Evolutionary conservation across 2,797 vertebrate genomes (phyloP).

Genomic region (Chelonia mydas): DNA sequence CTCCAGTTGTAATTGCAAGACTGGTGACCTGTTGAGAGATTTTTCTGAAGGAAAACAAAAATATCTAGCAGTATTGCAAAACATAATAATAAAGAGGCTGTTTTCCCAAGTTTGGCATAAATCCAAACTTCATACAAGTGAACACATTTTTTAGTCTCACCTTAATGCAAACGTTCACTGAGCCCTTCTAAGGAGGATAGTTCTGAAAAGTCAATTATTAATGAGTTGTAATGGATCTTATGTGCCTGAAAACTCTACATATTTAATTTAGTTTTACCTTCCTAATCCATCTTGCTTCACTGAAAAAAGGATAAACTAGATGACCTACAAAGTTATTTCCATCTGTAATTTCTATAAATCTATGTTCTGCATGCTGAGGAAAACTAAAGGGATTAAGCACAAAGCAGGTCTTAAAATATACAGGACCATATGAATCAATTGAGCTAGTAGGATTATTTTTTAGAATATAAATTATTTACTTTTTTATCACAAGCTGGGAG

Average conservation of each 20-base stretch:
- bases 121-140: background rate
- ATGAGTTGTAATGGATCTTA: slow-evolving; percentile 29
- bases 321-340: background rate
- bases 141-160: background rate
- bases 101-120: slow-evolving; percentile 2
- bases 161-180: slow-evolving; percentile 16
- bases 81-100: background rate
- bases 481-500: background rate
- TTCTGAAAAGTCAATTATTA: slow-evolving; percentile 39
- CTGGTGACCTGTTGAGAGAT: background rate
- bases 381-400: background rate
- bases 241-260: slow-evolving; percentile 19
- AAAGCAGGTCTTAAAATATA: background rate
- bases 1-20: slow-evolving; percentile 7
- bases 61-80: background rate
- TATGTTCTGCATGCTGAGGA: background rate
- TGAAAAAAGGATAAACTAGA: background rate
- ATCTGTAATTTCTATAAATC: background rate
- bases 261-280: slow-evolving; percentile 22
- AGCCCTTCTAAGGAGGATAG: slow-evolving; percentile 2
- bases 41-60: background rate
- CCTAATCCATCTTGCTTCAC: background rate
- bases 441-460: background rate
- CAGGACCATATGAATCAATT: background rate
- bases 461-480: background rate